Conservation (phyloP, 2,888 invertebrate species). For the Alsophila aescularia region DNA sequence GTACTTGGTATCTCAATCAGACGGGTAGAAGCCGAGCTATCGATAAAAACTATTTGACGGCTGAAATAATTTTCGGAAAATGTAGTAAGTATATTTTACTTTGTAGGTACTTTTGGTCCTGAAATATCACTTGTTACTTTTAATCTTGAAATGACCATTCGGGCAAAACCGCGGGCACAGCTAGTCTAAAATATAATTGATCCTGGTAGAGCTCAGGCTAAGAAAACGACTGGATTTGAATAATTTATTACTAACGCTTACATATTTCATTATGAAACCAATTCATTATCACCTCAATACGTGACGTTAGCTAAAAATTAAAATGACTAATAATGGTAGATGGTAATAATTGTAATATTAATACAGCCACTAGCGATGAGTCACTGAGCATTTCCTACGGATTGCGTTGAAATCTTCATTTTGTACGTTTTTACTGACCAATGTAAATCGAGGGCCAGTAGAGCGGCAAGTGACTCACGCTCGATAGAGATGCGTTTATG, state of each 20-base stretch:
- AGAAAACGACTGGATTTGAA: too few species aligned
- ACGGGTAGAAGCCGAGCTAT: too few species aligned
- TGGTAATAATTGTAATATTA: background rate
- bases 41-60: too few species aligned
- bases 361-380: slow-evolving; percentile 8
- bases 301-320: slow-evolving; percentile 9
- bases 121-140: too few species aligned
- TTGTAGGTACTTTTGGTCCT: too few species aligned
- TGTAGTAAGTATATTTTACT: too few species aligned
- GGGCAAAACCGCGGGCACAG: too few species aligned
- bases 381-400: slow-evolving; percentile 23
- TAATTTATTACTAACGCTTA: background rate
- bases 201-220: too few species aligned
- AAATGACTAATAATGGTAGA: slow-evolving; percentile 11
- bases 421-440: slow-evolving; percentile 13
- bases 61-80: too few species aligned
- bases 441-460: slow-evolving; percentile 17
- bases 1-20: too few species aligned
- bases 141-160: too few species aligned
- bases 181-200: too few species aligned
- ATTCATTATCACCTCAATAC: slow-evolving; percentile 6
- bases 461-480: slow-evolving; percentile 17
- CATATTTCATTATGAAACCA: background rate
- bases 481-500: slow-evolving; percentile 31
- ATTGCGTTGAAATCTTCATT: slow-evolving; percentile 16